Conservation (phyloP, 2,113 vertebrate genomes). For the Lampris megalopsis region DNA sequence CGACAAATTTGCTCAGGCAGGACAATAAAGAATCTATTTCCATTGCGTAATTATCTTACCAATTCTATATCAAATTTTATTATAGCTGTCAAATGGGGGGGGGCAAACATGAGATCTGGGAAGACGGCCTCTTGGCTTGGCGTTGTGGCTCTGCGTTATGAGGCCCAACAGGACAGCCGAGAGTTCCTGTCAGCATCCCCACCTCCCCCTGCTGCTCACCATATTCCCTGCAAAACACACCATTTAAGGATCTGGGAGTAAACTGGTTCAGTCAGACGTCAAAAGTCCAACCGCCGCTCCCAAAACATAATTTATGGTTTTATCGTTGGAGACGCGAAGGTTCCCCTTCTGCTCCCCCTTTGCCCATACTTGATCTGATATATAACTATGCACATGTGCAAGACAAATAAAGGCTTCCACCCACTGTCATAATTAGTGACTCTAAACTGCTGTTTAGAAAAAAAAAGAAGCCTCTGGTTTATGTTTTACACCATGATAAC, state of each 20-base stretch:
- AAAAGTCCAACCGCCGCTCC: conserved; percentile 67
- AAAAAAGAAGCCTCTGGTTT: conserved; percentile 55
- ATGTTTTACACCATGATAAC: conserved; percentile 60
- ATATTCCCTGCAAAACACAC: conserved; percentile 53
- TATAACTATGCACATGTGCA: conserved; percentile 56
- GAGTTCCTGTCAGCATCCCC: conserved; percentile 55
- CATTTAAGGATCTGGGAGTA: conserved; percentile 52
- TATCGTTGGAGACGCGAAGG: conserved; percentile 39
- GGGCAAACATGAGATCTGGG: conserved; percentile 36
- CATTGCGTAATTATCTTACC: too few species aligned
- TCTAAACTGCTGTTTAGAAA: conserved; percentile 52
- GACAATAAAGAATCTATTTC: too few species aligned
- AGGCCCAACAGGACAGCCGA: conserved; percentile 54
- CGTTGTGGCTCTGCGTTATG: conserved; percentile 20
- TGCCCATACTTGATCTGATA: conserved; percentile 60
- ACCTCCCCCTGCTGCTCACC: conserved; percentile 42
- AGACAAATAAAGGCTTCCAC: conserved; percentile 54
- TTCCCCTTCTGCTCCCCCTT: conserved; percentile 37
- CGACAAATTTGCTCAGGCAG: too few species aligned
- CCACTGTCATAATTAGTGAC: conserved; percentile 65
- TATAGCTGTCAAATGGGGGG: too few species aligned
- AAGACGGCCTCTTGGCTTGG: conserved; percentile 43
- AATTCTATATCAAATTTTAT: too few species aligned
- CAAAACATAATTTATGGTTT: conserved; percentile 76
- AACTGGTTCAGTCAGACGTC: conserved; percentile 69